Base-by-base conservation (phyloP, 2,113 vertebrate species). In the Lycaon pictus region DNA sequence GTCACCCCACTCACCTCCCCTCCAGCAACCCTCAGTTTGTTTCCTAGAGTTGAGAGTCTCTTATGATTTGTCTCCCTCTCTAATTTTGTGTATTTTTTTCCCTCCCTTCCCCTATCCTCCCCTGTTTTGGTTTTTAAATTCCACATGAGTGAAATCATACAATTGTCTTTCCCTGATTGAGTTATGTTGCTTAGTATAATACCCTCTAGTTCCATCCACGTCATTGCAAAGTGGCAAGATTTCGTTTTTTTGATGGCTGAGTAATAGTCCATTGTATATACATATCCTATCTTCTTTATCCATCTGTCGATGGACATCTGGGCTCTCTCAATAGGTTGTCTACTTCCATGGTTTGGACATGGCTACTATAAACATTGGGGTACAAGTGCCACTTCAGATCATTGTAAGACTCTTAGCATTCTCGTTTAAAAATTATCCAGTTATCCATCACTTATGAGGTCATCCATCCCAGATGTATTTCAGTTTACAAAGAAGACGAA, bases 391-490 rank as follows among this genome's bases (percentile, higher is more conserved):
- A 32, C n/a, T 69, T 69, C 1, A 3, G 67, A 69, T 35, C 32
- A 37, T 71, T 82, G 82, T 67, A 51, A 88, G 77, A 51, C 48
- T 53, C 8, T 23, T 58, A 63, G 56, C 35, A 51, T 43, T 84
- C 43, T 93, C 86, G 53, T 97, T 93, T 92, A 67, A 84, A 81
- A 90, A 53, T 72, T n/a, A 72, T 37, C 8, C 27, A 89, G 20
- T 25, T 69, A 51, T 37, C 55, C 62, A 15, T 69, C 62, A 83
- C 62, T 29, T 35, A 15, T n/a, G 20, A 51, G 25, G 23, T 48
- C 65, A 10, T 71, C 27, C 11, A 37, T 43, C 58, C 35, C 55
- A 48, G 67, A 43, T 84, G 4, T 58, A 67, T 87, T 93, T 92
- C 55, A 48, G 2, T 91, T 93, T 96, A 74, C 20, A 86, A 89